phyloP scores from a whole-genome alignment of 2,113 vertebrate genomes.

The Jaculus jaculus region DNA sequence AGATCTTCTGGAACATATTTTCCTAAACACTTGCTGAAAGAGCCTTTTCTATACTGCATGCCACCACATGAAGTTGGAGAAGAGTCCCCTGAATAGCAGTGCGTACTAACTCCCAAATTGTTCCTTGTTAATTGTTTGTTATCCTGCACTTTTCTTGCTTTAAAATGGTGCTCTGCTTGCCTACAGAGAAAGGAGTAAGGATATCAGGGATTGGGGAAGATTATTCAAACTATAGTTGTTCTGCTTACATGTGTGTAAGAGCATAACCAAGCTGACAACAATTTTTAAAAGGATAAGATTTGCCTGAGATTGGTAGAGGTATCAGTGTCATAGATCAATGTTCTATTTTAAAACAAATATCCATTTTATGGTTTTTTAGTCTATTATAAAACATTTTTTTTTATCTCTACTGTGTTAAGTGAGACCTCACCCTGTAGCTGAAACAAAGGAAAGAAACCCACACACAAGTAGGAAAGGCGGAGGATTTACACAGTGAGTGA shows the following conservation, averaged over 20 bases:
- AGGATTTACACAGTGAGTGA: neutral
- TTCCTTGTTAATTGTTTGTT: slow-evolving; percentile 7
- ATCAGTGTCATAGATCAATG: slow-evolving; percentile 11
- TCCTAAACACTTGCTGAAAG: slow-evolving; percentile 88
- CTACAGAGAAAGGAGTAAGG: neutral
- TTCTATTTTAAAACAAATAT: slow-evolving; percentile 24
- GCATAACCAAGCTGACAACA: neutral
- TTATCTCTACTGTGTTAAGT: slow-evolving; percentile 33
- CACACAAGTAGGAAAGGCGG: neutral
- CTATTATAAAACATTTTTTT: neutral
- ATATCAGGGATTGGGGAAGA: neutral
- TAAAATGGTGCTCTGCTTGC: slow-evolving; percentile 47
- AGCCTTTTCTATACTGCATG: slow-evolving; percentile 74
- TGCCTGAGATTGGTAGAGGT: neutral
- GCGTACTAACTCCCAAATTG: slow-evolving; percentile 58
- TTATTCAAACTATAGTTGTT: neutral
- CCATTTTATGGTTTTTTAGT: neutral
- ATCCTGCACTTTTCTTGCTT: slow-evolving; percentile 3
- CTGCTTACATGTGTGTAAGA: neutral
- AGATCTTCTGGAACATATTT: slow-evolving; percentile 92
- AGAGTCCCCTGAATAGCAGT: slow-evolving; percentile 54
- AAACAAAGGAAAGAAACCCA: slow-evolving; percentile 52
- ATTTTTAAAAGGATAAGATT: slow-evolving; percentile 23
- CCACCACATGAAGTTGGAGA: slow-evolving; percentile 73
- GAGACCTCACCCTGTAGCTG: neutral